Conservation (phyloP, 2,888 invertebrate genomes). For the Lepidonotus clava region DNA sequence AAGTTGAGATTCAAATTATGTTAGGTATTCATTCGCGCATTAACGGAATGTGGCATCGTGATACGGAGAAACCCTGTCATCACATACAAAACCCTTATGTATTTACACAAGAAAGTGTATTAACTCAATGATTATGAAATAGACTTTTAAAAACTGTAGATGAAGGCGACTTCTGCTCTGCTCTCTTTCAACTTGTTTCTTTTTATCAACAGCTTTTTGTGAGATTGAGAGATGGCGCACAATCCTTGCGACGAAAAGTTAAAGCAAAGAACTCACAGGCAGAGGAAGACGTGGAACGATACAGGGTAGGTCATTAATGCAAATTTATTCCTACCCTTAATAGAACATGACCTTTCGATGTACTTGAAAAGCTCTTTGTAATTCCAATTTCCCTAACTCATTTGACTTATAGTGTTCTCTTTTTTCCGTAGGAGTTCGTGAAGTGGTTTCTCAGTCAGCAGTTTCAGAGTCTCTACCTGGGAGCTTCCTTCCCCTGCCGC, state of each 20-base stretch:
- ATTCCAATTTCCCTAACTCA: not conserved
- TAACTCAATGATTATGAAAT: too few relatives aligned
- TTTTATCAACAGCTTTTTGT: slow-evolving; percentile 69
- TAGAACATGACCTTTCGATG: too few relatives aligned
- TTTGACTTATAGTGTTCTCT: too few relatives aligned
- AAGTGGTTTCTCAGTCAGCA: slow-evolving; percentile 69
- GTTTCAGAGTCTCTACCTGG: slow-evolving; percentile 71
- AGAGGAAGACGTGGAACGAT: not conserved
- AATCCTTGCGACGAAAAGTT: slow-evolving; percentile 49
- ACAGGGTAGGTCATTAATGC: slow-evolving; percentile 49
- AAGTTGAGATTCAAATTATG: too few relatives aligned
- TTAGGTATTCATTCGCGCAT: too few relatives aligned
- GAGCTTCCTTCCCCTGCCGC: slow-evolving; percentile 73
- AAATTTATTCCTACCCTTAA: too few relatives aligned
- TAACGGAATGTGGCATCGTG: too few relatives aligned
- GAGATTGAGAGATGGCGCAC: slow-evolving; percentile 71
- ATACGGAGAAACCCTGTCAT: too few relatives aligned
- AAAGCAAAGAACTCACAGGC: not conserved
- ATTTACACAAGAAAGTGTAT: too few relatives aligned
- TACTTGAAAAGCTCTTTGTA: not conserved
- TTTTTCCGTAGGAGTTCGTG: slow-evolving; percentile 72
- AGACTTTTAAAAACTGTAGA: too few relatives aligned
- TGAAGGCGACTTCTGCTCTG: slow-evolving; percentile 4
- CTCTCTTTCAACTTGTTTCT: not conserved
- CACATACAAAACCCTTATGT: too few relatives aligned